Evolutionary conservation across 2,888 invertebrate genomes (phyloP), one percentile per base, ranked within the genome.

Genomic region (Catocala sponsa): DNA sequence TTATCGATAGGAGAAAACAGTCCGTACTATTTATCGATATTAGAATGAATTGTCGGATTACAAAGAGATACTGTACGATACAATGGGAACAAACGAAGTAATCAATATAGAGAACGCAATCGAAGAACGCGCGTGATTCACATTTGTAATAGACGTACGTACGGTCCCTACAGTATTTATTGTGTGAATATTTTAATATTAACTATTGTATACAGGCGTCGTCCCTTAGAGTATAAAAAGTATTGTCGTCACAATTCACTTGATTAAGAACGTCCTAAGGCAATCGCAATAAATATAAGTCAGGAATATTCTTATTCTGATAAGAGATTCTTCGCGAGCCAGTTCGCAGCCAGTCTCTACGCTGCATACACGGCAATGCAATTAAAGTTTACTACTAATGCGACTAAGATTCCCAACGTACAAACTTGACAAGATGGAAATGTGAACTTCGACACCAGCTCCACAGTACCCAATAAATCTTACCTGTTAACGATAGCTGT

Each of bases 1-100:
- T 88, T 87, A 86, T 83, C 75, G 82, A 82, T 76, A 75, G 70
- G 78, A 82, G 83, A 78, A 84, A 85, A 84, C 80, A 78, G 80
- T 81, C 79, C 78, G 67, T 70, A 79, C 70, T 73, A 78, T 83
- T 80, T 77, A 81, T 77, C 68, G 61, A 73, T 65, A 79, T 80
- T 65, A 78, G 76, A 76, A 84, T 72, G 70, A 70, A 86, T 77
- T 74, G 76, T 66, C 46, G 38, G 55, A 67, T 62, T 66, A 78
- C 73, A 78, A 79, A 72, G 70, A 63, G 42, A 47, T 58, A 68
- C 52, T 59, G 61, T 63, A 65, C 65, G 53, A 63, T 64, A 74
- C 78, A 78, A 79, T 79, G 58, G 72, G 60, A 74, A 79, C 69
- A 78, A 79, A 81, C 77, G 66, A 80, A 80, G 76, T 73, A 78